phyloP scores from a whole-genome alignment of 2,888 invertebrate species.

The Sphaerophoria taeniata region DNA sequence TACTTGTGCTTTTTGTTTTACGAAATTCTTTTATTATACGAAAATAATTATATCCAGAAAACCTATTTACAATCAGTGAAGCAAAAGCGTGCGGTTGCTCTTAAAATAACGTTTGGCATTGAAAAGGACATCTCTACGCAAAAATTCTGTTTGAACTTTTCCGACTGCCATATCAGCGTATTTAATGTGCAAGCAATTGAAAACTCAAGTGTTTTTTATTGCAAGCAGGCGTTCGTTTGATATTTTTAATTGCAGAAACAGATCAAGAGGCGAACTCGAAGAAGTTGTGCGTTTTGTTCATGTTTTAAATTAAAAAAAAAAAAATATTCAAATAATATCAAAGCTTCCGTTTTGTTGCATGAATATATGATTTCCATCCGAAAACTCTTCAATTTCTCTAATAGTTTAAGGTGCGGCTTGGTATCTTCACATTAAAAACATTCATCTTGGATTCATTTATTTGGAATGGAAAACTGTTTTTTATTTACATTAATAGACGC shows the following conservation, averaged over 20 bases:
- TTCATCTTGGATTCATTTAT: no score
- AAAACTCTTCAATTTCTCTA: no score
- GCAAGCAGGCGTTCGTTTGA: conserved; percentile 69
- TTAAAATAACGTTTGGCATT: conserved; percentile 19
- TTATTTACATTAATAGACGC: no score
- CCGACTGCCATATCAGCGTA: conserved; percentile 21
- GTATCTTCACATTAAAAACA: no score
- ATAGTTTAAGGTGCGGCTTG: no score
- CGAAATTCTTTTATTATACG: conserved; percentile 32
- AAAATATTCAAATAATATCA: no score
- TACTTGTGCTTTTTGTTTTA: conserved; percentile 67
- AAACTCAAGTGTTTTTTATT: conserved; percentile 70
- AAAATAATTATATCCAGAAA: conserved; percentile 71
- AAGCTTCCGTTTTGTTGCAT: no score
- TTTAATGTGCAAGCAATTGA: conserved; percentile 59
- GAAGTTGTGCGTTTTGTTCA: conserved; percentile 24
- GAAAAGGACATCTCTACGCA: conserved; percentile 63
- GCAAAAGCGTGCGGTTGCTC: conserved; percentile 53
- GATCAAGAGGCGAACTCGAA: conserved; percentile 27
- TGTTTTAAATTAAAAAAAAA: no score
- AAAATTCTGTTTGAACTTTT: conserved; percentile 69
- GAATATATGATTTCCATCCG: no score
- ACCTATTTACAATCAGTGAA: conserved; percentile 71
- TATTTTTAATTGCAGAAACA: conserved; percentile 68
- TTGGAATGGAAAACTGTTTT: no score